Evolutionary conservation across 2,888 invertebrate genomes (phyloP).

Genomic region (Folsomia candida): DNA sequence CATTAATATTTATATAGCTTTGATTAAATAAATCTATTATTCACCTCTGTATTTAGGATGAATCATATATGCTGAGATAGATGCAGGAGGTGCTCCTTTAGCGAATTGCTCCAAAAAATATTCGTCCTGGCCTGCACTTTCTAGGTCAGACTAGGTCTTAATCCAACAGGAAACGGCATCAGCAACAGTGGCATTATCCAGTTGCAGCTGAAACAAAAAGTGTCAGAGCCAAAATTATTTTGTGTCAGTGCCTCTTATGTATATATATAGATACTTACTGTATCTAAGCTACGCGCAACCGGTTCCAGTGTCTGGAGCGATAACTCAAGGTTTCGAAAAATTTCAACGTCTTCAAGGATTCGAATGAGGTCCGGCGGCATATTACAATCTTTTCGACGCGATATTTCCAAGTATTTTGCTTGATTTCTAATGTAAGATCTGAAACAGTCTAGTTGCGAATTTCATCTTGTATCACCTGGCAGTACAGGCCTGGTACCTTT

Average conservation of each 20-base stretch:
- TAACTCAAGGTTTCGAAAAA: background rate
- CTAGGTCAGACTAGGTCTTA: background rate
- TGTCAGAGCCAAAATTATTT: background rate
- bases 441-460: conserved; percentile 20
- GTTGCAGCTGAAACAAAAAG: background rate
- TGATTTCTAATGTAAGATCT: conserved; percentile 23
- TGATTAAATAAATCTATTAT: no score
- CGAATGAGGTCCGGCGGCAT: background rate
- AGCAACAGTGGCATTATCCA: background rate
- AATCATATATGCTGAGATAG: background rate
- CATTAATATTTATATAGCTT: background rate
- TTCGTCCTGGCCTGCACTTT: background rate
- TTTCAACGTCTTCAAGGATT: background rate
- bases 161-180: background rate
- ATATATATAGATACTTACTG: background rate
- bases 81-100: background rate
- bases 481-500: conserved; percentile 22
- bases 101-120: background rate
- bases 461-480: conserved; percentile 28
- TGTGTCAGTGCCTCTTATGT: background rate
- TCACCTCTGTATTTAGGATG: background rate
- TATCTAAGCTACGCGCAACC: background rate
- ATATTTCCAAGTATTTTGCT: conserved; percentile 25
- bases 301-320: background rate
- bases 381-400: background rate